Evolutionary conservation across 2,888 invertebrate species (phyloP).

Genomic region (Phyllotreta cruciferae): DNA sequence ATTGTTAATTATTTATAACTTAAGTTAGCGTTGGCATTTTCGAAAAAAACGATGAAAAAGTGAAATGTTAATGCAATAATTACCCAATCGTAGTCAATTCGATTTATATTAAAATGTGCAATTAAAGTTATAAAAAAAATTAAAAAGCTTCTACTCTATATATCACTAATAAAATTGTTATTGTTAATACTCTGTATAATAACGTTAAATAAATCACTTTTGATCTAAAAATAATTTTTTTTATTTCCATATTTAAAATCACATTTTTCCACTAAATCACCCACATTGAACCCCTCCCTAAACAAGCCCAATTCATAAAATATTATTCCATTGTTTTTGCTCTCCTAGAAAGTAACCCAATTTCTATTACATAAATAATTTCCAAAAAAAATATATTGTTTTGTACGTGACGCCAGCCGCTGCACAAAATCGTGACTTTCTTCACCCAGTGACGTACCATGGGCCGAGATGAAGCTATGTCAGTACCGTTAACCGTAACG

Average conservation of each 20-base stretch:
- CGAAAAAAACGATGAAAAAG: neutral
- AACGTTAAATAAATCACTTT: conserved; percentile 24
- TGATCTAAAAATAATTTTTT: neutral
- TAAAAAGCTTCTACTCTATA: conserved; percentile 28
- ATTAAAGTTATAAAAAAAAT: conserved; percentile 27
- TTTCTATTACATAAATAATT: too few species aligned
- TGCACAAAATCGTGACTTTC: conserved; percentile 33
- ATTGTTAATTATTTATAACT: conserved; percentile 2
- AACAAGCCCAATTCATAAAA: too few species aligned
- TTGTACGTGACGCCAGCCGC: conserved; percentile 11
- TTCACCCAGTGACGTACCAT: conserved; percentile 35
- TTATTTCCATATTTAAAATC: too few species aligned
- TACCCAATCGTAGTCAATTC: conserved; percentile 33
- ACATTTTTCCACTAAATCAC: neutral
- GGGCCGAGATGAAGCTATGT: conserved; percentile 48
- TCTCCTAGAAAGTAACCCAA: too few species aligned
- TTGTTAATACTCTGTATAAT: conserved; percentile 21
- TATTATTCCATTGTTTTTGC: too few species aligned
- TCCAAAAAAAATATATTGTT: neutral
- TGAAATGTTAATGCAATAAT: conserved; percentile 34
- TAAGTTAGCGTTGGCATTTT: neutral
- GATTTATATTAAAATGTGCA: conserved; percentile 32
- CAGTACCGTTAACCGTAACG: conserved; percentile 51
- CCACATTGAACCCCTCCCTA: neutral
- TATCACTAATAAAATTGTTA: conserved; percentile 25